Percentiles rank a stretch among this genome's conserved stretches.
phyloP scores from a whole-genome alignment of 1,140 invertebrate species.

The Protaetia brevitarsis region DNA sequence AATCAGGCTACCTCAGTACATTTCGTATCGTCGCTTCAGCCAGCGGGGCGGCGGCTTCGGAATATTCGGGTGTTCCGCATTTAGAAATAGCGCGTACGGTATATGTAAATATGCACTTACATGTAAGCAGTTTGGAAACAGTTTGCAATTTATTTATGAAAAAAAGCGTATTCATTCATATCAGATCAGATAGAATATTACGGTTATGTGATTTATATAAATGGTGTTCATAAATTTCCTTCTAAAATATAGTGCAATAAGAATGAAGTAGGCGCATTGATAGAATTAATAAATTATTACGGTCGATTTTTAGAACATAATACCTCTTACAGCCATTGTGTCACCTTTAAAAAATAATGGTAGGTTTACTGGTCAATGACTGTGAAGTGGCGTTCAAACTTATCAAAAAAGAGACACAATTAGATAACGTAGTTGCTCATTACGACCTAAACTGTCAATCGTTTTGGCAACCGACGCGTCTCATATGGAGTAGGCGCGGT shows the following conservation, averaged over 20 bases:
- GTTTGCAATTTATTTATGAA: constrained; percentile 32
- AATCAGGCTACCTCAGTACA: too few relatives aligned
- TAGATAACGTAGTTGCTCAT: too few relatives aligned
- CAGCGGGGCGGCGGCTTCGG: too few relatives aligned
- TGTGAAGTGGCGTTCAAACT: constrained; percentile 34
- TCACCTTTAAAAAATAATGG: constrained; percentile 31
- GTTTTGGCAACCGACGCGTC: too few relatives aligned
- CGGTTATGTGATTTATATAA: constrained; percentile 37
- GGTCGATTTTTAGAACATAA: constrained; percentile 40
- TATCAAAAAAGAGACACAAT: too few relatives aligned
- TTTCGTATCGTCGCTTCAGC: too few relatives aligned
- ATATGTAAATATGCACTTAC: too few relatives aligned
- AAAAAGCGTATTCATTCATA: constrained; percentile 26
- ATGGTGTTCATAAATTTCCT: constrained; percentile 31
- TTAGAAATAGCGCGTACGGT: too few relatives aligned
- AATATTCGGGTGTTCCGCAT: too few relatives aligned
- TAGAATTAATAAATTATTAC: constrained; percentile 50
- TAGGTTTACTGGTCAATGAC: constrained; percentile 30
- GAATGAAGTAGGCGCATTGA: constrained; percentile 42
- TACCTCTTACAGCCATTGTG: constrained; percentile 31
- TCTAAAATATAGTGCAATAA: constrained; percentile 44
- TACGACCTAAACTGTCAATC: too few relatives aligned
- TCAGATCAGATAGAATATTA: constrained; percentile 35
- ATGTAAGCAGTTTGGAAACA: too few relatives aligned
- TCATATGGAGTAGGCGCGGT: too few relatives aligned